Base-by-base conservation (phyloP, 2,797 vertebrate species). In the Acrocephalus scirpaceus region DNA sequence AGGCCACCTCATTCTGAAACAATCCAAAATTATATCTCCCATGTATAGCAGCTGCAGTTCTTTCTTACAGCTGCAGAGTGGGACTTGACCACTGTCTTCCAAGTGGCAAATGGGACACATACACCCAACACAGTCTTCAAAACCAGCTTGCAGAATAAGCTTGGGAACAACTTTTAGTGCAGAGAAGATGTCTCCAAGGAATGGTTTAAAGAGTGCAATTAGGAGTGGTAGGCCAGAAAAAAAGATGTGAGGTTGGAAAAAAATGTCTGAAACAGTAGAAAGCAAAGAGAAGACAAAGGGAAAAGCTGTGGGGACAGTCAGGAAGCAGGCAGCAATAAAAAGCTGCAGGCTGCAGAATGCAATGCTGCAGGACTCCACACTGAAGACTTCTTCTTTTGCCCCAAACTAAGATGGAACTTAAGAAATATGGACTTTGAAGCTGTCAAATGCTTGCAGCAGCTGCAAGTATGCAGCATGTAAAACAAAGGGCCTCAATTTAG, bases 1-100 rank as follows among this genome's bases (percentile, higher is more conserved):
- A 86, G 67, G 86, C 69, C 77, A 75, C 50, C 21, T 96, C 91
- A 86, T 45, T 56, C 90, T 64, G 44, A 84, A 93, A 90, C 40
- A 66, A 96, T 65, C 73, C 56, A 16, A 90, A 96, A 88, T 90
- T 84, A 5, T 16, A 73, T 88, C 77, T 84, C 66, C 32, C 1
- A 5, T 3, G 3, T 75, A 72, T 27, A 53, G 58, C 51, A 88
- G 65, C 62, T 88, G 76, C 51, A 76, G 45, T 61, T 80, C 50
- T 58, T 67, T 66, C 42, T 74, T 75, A 38, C 0, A 87, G 60
- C 62, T 89, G 48, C 10, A 34, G 60, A 84, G 22, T 16, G 16
- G 45, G 77, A 64, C 26, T 48, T 1, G 2, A 73, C 22, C 1
- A 1, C 36, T 48, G 57, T 30, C 29, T 60, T 76, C 54, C 74